Conservation (phyloP, 2,797 vertebrate species). For the Pogoniulus pusillus region DNA sequence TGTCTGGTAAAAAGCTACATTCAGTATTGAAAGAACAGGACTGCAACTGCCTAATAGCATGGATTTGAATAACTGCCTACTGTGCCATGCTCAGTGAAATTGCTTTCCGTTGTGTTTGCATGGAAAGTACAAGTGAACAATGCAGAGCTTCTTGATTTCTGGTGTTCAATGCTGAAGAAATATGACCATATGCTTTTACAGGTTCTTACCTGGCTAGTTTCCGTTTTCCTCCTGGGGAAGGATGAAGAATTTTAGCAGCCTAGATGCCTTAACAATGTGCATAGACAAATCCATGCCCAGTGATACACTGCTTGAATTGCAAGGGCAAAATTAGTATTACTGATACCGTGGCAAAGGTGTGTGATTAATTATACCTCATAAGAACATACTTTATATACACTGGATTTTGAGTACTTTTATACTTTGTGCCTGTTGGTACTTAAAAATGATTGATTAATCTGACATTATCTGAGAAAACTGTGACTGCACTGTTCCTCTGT, state of each 20-base stretch:
- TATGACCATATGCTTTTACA: background rate
- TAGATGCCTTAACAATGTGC: background rate
- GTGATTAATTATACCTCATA: constrained; percentile 83
- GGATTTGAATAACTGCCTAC: background rate
- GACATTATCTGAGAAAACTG: constrained; percentile 83
- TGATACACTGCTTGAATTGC: background rate
- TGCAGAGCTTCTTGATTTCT: background rate
- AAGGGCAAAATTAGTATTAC: constrained; percentile 78
- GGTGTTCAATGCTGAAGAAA: constrained; percentile 8
- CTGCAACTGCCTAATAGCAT: background rate
- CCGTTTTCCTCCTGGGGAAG: background rate
- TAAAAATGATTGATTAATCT: constrained; percentile 91
- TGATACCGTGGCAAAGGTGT: constrained; percentile 77
- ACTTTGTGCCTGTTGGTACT: constrained; percentile 81
- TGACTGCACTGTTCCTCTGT: constrained; percentile 79
- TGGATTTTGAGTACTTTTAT: constrained; percentile 75
- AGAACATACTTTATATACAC: constrained; percentile 76
- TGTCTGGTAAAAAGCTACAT: background rate
- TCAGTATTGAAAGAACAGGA: background rate
- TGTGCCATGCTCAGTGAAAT: background rate
- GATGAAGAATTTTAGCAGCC: background rate
- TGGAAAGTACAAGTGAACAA: constrained; percentile 9
- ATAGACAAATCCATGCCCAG: background rate
- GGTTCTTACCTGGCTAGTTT: background rate
- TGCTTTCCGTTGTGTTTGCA: background rate